Base-by-base conservation (phyloP, 2,113 vertebrate genomes). In the Microcebus ravelobensis region DNA sequence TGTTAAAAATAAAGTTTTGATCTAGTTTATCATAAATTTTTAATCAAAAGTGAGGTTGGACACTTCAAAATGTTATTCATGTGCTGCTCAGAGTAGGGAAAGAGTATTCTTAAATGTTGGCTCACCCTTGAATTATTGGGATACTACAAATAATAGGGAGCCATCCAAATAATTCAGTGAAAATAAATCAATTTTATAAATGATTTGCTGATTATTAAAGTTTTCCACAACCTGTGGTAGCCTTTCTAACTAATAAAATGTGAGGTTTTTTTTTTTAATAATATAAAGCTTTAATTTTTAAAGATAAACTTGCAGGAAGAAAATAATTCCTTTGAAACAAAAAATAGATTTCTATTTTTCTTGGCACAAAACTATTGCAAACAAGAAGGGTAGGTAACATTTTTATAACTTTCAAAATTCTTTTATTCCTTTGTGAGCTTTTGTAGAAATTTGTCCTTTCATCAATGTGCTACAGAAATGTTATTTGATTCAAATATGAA, bases 401-500 rank as follows among this genome's bases (percentile, higher is more conserved):
- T 67, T 92, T 36, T 4, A 48, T 80, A 71, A 55, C 2, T 9
- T 81, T 68, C 83, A 6, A 63, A 90, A 90, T 76, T 63, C 20
- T 73, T 25, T 88, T 61, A 34, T 8, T 88, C 6, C 48, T 89
- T 39, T 79, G 23, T 45, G 65, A 59, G 29, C 3, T 95, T 83
- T 45, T 77, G 12, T 67, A 67, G 61, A 10, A 89, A 85, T 63
- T 86, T 70, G 5, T 89, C 27, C 10, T 96, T 91, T 42, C 31
- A 88, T 89, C 27, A 20, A 29, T 39, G 31, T 88, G 57, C 13
- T 48, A 23, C 55, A 85, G 48, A 94, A 87, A 63, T 92, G 57
- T 57, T 92, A 77, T 85, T 71, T 74, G 84, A 74, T 74, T 77
- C 87, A 94, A 91, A 87, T 42, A 68, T 45, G 36, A 86, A 94